Base-by-base conservation (phyloP, 64 coral and sea anemone species). In the Pocillopora verrucosa region DNA sequence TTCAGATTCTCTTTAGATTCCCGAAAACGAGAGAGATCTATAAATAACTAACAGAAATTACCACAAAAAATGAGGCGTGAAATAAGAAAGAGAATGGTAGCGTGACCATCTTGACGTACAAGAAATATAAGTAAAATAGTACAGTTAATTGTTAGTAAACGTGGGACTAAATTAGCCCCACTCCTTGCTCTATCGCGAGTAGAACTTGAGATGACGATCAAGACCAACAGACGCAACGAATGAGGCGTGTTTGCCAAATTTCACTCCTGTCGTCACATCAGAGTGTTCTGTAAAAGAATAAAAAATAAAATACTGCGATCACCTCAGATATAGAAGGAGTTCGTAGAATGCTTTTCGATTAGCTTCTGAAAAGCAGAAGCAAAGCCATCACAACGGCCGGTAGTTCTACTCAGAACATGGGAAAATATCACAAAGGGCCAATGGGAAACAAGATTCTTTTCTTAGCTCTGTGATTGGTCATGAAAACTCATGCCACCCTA, bases 151-250 rank as follows among this genome's bases (percentile, higher is more conserved):
- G 16, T 67, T 16, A 16, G 64, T 67, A 22, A 67, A 67, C 16
- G 64, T 67, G 64, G 16, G 64, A 67, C 64, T 22, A 67, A 67
- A 4, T 25, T 70, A 9, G 22, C 25, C 1, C 65, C 20, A 70
- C 0, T 20, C 0, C 16, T 13, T 63, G 12, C 45, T 77, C 38
- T 92, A 91, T 35, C 59, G 75, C 16, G 97, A 92, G 75, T 93
- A 99, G 80, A 99, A 99, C 85, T 99, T 99, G 36, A 99, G 94
- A 81, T 99, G 94, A 12, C 97, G 91, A 72, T 99, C 97, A 85
- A 99, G 95, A 37, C 97, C 91, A 30, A 94, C 80, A 4, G 97
- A 99, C 22, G 93, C 91, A 19, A 99, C 74, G 15, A 92, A 95
- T 30, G 80, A 84, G 62, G 97, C 97, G 77, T 99, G 94, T 61